Evolutionary conservation across 2,113 vertebrate species (phyloP), one percentile per base, ranked within the genome.

Genomic region (Solea solea): DNA sequence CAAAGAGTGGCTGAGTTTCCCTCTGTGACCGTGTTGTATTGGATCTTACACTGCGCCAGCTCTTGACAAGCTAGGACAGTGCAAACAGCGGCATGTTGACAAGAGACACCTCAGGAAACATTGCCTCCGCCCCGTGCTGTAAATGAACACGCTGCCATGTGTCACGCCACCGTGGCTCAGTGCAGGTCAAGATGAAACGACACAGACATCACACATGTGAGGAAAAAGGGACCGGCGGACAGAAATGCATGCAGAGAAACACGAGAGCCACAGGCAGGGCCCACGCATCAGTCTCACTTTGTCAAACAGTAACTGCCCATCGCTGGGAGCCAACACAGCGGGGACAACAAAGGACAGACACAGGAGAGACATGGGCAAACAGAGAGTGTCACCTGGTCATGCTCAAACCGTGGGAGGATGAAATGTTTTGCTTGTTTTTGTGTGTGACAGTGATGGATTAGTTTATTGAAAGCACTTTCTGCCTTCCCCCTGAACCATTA

Each of bases 21-120:
- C 13, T 27, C 81, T 65, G 79, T 66, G 70, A 54, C 25, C 1
- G n/a, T 39, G 75, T 56, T 69, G 9, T 15, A 66, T 8, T 28
- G 25, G 16, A 9, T 55, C 10, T 76, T 75, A 70, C 68, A 65
- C 76, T 4, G 34, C 7, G 9, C 60, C 57, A 13, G 44, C 48
- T 58, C 65, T 34, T 90, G 82, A 87, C 76, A 79, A 70, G 70
- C 42, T 28, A 56, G 78, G 80, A 70, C 74, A 63, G 71, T 49
- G 9, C n/a, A 8, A 85, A 68, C 80, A 68, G 84, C 73, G 46
- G 71, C 63, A 65, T 54, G 84, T 84, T 69, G 42, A 76, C 82
- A 66, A 66, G 74, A 82, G 66, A 79, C 70, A 67, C 46, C 41
- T 11, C 25, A 73, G 72, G 48, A 68, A 28, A 21, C 21, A 21